Percentiles rank a stretch among this genome's conserved stretches.
phyloP scores from a whole-genome alignment of 1,140 invertebrate genomes.

The Drosophila orosa region DNA sequence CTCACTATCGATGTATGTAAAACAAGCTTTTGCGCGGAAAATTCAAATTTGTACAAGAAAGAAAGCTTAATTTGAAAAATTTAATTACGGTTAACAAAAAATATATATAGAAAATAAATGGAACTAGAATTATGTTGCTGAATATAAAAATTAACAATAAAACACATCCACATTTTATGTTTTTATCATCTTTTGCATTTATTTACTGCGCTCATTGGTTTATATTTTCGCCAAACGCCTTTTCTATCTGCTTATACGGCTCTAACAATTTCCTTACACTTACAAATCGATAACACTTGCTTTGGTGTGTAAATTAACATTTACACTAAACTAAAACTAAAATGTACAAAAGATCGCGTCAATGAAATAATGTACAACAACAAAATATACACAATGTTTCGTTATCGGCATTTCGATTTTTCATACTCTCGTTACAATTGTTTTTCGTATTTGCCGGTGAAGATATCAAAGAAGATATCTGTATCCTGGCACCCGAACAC shows the following conservation, averaged over 20 bases:
- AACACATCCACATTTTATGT: not conserved
- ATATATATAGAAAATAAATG: no score
- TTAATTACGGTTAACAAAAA: no score
- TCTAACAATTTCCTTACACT: slow-evolving; percentile 63
- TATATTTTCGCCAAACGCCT: slow-evolving; percentile 53
- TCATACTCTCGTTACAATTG: not conserved
- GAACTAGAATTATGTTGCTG: no score
- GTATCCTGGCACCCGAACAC: slow-evolving; percentile 34
- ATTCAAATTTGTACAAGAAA: not conserved
- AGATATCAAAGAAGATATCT: slow-evolving; percentile 27
- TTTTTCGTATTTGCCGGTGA: slow-evolving; percentile 31
- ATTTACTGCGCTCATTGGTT: slow-evolving; percentile 50
- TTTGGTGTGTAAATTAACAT: slow-evolving; percentile 50
- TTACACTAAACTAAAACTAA: slow-evolving; percentile 34
- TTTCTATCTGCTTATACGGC: slow-evolving; percentile 35
- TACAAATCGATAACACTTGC: slow-evolving; percentile 66
- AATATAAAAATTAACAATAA: no score
- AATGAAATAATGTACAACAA: slow-evolving; percentile 69
- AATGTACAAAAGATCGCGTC: slow-evolving; percentile 47
- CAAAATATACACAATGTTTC: slow-evolving; percentile 62
- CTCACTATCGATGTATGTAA: not conserved
- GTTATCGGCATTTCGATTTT: slow-evolving; percentile 19
- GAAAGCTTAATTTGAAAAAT: not conserved
- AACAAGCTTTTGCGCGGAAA: not conserved
- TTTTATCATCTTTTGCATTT: slow-evolving; percentile 36